Conservation (phyloP, 2,113 vertebrate species). For the Lucifuga dentata region DNA sequence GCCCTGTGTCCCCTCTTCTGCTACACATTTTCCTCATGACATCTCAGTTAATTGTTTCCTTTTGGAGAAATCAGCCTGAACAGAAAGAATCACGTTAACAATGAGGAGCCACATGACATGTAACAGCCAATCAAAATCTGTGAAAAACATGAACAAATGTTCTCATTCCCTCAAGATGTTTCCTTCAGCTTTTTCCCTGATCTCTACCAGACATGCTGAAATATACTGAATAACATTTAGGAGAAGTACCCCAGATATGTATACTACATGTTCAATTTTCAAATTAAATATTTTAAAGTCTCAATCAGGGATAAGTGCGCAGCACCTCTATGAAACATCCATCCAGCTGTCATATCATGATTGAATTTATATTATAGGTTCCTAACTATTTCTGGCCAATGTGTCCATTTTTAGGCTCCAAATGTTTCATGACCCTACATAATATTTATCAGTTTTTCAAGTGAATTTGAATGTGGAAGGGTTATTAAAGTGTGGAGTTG, state of each 20-base stretch:
- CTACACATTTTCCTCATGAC: too few relatives aligned
- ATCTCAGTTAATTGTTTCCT: not conserved
- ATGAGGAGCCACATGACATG: not conserved
- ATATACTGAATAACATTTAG: not conserved
- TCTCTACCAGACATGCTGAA: not conserved
- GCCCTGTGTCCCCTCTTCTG: too few relatives aligned
- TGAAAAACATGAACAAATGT: conserved; percentile 1
- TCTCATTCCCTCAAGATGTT: not conserved
- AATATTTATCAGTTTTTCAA: too few relatives aligned
- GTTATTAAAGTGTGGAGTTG: too few relatives aligned
- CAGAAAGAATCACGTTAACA: not conserved
- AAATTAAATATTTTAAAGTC: not conserved
- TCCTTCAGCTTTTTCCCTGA: not conserved
- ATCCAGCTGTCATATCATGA: too few relatives aligned
- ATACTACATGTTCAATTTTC: not conserved
- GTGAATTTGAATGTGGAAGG: too few relatives aligned
- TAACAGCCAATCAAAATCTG: not conserved
- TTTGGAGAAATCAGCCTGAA: not conserved
- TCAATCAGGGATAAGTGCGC: not conserved
- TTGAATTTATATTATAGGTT: too few relatives aligned
- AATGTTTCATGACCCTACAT: too few relatives aligned
- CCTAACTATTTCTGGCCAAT: too few relatives aligned
- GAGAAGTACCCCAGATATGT: not conserved
- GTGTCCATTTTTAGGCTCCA: too few relatives aligned
- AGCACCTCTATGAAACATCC: too few relatives aligned